Percentiles rank a stretch among this genome's conserved stretches.
phyloP scores from a whole-genome alignment of 1,140 invertebrate species.

The Piezodorus guildinii region DNA sequence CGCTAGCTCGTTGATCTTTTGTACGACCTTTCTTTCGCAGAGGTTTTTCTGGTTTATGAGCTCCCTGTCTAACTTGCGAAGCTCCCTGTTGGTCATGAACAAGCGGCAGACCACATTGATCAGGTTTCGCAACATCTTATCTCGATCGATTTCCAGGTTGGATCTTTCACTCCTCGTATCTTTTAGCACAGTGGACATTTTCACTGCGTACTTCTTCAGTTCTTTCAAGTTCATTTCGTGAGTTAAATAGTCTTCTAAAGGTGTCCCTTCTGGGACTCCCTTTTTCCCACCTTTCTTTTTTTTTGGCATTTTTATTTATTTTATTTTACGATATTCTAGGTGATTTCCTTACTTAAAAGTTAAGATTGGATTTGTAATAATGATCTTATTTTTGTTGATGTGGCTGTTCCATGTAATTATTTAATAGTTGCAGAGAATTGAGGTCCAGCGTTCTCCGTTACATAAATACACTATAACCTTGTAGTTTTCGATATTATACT shows the following conservation, averaged over 20 bases:
- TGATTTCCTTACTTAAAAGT: too few species aligned
- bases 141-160: neutral
- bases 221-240: neutral
- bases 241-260: neutral
- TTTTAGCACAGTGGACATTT: neutral
- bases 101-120: neutral
- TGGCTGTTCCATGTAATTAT: too few species aligned
- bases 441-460: too few species aligned
- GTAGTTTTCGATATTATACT: too few species aligned
- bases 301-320: neutral
- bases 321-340: too few species aligned
- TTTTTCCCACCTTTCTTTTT: neutral
- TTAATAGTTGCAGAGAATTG: too few species aligned
- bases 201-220: neutral
- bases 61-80: neutral
- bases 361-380: too few species aligned
- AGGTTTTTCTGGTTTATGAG: neutral
- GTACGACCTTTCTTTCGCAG: neutral
- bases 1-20: neutral
- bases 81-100: neutral
- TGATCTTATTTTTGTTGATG: too few species aligned
- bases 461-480: too few species aligned
- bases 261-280: neutral
- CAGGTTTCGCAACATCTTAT: neutral
- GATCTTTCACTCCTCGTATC: neutral